Evolutionary conservation across 2,797 vertebrate species (phyloP).

Genomic region (Anniella stebbinsi): DNA sequence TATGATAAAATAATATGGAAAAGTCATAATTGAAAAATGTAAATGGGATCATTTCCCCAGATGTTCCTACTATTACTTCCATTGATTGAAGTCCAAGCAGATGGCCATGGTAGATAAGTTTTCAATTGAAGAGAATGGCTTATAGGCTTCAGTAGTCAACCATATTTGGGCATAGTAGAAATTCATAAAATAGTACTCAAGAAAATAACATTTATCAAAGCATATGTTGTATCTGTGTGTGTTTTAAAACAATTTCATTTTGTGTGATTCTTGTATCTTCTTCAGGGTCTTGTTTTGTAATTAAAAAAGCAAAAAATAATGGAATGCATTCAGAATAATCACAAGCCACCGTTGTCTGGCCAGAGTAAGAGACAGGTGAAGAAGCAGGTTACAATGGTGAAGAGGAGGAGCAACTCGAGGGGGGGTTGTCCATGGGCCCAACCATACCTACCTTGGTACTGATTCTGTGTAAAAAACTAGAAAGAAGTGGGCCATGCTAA

Average conservation of each 20-base stretch:
- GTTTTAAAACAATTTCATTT: too few relatives aligned
- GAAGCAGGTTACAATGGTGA: too few relatives aligned
- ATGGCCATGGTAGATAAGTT: not conserved
- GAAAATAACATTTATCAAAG: not conserved
- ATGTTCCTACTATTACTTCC: not conserved
- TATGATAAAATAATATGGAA: not conserved
- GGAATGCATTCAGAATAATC: not conserved
- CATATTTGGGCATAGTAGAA: not conserved
- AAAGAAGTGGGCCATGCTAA: not conserved
- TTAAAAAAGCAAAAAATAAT: constrained; percentile 2
- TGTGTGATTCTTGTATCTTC: not conserved
- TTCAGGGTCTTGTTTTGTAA: not conserved
- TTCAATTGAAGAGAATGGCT: not conserved
- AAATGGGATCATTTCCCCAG: not conserved
- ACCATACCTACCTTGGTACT: too few relatives aligned
- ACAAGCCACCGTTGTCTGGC: too few relatives aligned
- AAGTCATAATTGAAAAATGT: not conserved
- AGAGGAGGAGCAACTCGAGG: too few relatives aligned
- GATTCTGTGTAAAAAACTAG: not conserved
- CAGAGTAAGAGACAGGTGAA: too few relatives aligned
- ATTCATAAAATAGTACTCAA: not conserved
- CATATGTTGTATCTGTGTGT: not conserved
- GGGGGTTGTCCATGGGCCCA: too few relatives aligned
- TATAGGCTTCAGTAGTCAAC: not conserved
- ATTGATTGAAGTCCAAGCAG: not conserved